phyloP scores from a whole-genome alignment of 2,113 vertebrate genomes.

The Coracopsis vasa region DNA sequence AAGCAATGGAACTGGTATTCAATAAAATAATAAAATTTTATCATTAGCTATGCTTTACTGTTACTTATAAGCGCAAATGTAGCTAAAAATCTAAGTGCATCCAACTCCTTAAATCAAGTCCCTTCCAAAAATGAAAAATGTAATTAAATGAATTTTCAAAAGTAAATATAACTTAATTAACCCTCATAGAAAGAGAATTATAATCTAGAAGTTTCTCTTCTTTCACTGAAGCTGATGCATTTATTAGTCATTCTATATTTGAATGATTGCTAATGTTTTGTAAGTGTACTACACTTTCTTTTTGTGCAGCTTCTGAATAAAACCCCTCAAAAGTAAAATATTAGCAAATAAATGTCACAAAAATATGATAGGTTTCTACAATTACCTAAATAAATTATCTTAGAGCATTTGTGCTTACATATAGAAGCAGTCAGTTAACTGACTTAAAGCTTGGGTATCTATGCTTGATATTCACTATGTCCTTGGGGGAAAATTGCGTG shows the following conservation, averaged over 20 bases:
- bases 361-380: background rate
- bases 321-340: background rate
- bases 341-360: background rate
- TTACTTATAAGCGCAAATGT: background rate
- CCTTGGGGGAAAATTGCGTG: accelerated
- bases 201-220: background rate
- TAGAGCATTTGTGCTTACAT: accelerated
- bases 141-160: background rate
- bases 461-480: accelerated
- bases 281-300: background rate
- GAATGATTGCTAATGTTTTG: background rate
- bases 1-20: background rate
- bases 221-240: background rate
- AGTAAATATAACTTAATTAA: background rate
- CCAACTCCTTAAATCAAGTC: background rate
- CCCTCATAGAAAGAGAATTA: too few relatives aligned
- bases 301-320: background rate
- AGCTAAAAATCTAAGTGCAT: background rate
- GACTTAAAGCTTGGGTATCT: background rate
- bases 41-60: background rate
- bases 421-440: background rate
- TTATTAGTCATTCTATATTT: background rate
- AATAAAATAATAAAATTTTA: background rate
- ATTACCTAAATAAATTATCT: background rate
- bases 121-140: background rate